Evolutionary conservation across 2,888 invertebrate species (phyloP).

Genomic region (Boloria euphrosyne): DNA sequence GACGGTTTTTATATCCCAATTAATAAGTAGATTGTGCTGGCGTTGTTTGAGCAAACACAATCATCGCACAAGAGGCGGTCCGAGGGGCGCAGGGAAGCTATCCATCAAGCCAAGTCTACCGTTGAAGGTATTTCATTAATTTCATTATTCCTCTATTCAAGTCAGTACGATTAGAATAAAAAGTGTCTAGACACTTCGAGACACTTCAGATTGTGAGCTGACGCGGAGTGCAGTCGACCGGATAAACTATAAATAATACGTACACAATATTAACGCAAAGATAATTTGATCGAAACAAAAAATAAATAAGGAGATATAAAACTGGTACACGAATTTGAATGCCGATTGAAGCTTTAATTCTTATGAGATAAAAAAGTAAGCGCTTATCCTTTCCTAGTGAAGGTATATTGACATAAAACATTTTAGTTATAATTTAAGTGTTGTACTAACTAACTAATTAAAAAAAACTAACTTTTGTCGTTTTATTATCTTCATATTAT

Average conservation of each 20-base stretch:
- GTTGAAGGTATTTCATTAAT: constrained; percentile 30
- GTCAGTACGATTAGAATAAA: constrained; percentile 21
- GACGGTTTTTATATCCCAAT: constrained; percentile 14
- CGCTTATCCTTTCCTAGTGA: too few relatives aligned
- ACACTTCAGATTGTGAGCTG: not conserved
- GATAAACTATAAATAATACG: not conserved
- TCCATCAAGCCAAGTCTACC: constrained; percentile 6
- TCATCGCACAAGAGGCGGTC: not conserved
- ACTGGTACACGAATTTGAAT: too few relatives aligned
- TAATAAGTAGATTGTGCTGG: constrained; percentile 16
- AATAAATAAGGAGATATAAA: too few relatives aligned
- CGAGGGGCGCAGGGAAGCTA: constrained; percentile 3
- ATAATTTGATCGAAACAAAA: too few relatives aligned
- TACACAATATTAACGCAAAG: not conserved
- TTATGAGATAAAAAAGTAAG: too few relatives aligned
- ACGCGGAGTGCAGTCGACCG: not conserved
- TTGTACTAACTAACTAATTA: too few relatives aligned
- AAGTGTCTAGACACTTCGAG: not conserved
- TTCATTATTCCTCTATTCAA: constrained; percentile 36
- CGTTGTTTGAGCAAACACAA: constrained; percentile 18
- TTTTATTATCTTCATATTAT: too few relatives aligned
- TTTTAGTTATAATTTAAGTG: too few relatives aligned
- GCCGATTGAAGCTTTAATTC: too few relatives aligned
- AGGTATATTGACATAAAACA: too few relatives aligned
- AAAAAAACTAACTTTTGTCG: too few relatives aligned